Evolutionary conservation across 2,888 invertebrate species (phyloP).

Genomic region (Xylocampa areola): DNA sequence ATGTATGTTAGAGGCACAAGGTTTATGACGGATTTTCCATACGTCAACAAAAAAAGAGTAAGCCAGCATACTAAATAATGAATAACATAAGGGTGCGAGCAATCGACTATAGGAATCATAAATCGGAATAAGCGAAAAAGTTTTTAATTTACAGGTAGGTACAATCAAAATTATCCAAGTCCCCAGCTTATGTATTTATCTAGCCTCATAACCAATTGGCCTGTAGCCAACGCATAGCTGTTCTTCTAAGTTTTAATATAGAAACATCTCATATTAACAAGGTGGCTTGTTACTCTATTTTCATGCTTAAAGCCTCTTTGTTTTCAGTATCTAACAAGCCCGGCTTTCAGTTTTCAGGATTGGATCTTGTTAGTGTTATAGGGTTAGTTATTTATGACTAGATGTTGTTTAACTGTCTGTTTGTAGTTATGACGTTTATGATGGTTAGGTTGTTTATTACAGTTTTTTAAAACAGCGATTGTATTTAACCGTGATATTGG

Average conservation of each 20-base stretch:
- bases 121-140: too few relatives aligned
- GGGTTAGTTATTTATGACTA: slow-evolving; percentile 63
- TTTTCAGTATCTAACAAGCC: slow-evolving; percentile 72
- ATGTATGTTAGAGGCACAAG: too few relatives aligned
- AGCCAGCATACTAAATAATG: too few relatives aligned
- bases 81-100: too few relatives aligned
- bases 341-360: slow-evolving; percentile 65
- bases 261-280: slow-evolving; percentile 76
- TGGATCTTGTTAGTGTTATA: slow-evolving; percentile 64
- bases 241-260: slow-evolving; percentile 79
- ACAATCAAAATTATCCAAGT: slow-evolving; percentile 16
- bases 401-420: slow-evolving; percentile 55
- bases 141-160: neutral
- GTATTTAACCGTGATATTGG: too few relatives aligned
- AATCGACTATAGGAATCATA: too few relatives aligned
- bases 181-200: slow-evolving; percentile 13
- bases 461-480: too few relatives aligned
- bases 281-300: slow-evolving; percentile 79
- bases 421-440: slow-evolving; percentile 42
- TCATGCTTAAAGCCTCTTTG: slow-evolving; percentile 79
- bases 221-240: slow-evolving; percentile 69
- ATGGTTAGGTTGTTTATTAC: too few relatives aligned
- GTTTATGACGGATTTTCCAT: too few relatives aligned
- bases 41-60: too few relatives aligned
- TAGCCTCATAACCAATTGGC: slow-evolving; percentile 71